These are phyloP conservation scores for Gnatocerus cornutus DNA, from an alignment of 2,888 invertebrate genomes.

Conservation along the genomic window DNA sequence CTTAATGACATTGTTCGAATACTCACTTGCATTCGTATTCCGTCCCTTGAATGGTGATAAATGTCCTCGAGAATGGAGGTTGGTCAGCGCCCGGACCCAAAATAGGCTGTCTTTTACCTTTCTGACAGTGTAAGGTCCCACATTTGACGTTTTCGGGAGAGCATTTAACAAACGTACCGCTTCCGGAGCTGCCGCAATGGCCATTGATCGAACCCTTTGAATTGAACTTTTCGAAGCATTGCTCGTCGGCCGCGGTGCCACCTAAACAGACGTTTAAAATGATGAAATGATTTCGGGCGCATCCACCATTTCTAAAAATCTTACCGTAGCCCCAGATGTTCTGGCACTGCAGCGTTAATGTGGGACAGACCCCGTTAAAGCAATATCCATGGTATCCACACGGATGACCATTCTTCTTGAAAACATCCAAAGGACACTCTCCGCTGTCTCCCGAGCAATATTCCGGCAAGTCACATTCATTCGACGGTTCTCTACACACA, in stretches of 20 bases:
- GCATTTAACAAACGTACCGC: constrained; percentile 86
- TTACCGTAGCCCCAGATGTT: constrained; percentile 91
- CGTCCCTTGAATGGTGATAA: constrained; percentile 89
- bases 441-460: constrained; percentile 92
- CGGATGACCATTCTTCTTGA: constrained; percentile 93
- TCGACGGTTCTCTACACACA: constrained; percentile 88
- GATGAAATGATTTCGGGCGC: not conserved
- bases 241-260: constrained; percentile 85
- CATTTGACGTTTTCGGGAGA: constrained; percentile 87
- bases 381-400: constrained; percentile 87
- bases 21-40: constrained; percentile 98
- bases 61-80: constrained; percentile 89
- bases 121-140: constrained; percentile 95
- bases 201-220: constrained; percentile 96
- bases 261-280: constrained; percentile 63
- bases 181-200: constrained; percentile 90
- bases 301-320: not conserved
- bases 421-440: constrained; percentile 91
- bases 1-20: not conserved
- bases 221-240: constrained; percentile 97
- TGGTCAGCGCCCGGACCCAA: constrained; percentile 73
- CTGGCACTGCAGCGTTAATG: constrained; percentile 90
- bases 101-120: constrained; percentile 75
- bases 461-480: constrained; percentile 97
- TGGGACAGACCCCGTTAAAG: constrained; percentile 94